phyloP scores from a whole-genome alignment of 53 echinoderm and acorn worm species.

The Zoroaster sp. region DNA sequence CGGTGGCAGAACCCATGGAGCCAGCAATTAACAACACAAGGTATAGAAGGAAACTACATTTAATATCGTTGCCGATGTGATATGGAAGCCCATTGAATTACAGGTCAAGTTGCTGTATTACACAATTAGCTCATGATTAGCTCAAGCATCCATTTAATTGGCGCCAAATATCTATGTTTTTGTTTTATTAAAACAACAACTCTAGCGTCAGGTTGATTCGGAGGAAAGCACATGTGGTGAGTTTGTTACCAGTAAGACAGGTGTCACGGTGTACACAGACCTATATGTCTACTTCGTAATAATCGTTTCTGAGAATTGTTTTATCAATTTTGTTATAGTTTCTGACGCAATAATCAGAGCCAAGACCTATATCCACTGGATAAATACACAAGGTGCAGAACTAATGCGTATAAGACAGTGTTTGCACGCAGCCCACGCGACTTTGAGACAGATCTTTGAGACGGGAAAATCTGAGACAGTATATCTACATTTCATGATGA shows the following conservation, averaged over 20 bases:
- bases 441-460: background rate
- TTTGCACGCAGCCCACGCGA: no score
- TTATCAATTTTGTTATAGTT: no score
- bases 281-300: no score
- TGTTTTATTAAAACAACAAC: no score
- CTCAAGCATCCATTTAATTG: background rate
- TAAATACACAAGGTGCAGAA: background rate
- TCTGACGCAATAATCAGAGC: no score
- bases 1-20: background rate
- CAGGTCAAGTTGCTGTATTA: slow-evolving; percentile 5
- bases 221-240: background rate
- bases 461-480: background rate
- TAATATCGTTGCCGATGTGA: no score
- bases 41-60: no score
- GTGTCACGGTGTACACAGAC: background rate
- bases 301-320: no score
- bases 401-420: background rate
- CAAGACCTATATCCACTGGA: background rate
- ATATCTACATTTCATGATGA: no score
- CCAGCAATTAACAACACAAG: background rate
- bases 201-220: background rate
- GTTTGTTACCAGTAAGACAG: background rate
- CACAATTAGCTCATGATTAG: background rate
- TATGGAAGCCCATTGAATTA: background rate
- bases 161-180: background rate